Evolutionary conservation across 1,140 invertebrate genomes (phyloP).

Genomic region (Ceratina australensis): DNA sequence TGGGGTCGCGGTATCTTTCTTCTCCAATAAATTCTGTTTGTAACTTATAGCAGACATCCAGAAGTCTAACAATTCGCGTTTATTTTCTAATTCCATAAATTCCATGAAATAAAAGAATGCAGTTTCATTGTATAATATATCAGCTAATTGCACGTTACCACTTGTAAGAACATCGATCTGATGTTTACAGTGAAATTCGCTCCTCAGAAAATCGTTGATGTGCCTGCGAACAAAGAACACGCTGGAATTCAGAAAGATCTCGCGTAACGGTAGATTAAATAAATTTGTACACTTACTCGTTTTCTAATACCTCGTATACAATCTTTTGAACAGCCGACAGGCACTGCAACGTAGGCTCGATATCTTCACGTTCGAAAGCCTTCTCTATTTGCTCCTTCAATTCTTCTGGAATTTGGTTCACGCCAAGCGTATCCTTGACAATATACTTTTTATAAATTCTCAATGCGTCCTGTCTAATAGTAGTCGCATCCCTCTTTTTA

Average conservation of each 20-base stretch:
- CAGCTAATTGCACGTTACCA: conserved; percentile 87
- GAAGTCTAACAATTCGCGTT: conserved; percentile 91
- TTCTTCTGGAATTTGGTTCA: conserved; percentile 74
- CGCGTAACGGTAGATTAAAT: neutral
- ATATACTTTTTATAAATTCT: conserved; percentile 81
- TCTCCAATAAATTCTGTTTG: conserved; percentile 86
- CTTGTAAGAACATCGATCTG: conserved; percentile 93
- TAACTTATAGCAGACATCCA: conserved; percentile 94
- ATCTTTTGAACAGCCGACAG: conserved; percentile 70
- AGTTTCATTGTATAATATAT: conserved; percentile 94
- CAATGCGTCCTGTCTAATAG: conserved; percentile 76
- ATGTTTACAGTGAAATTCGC: conserved; percentile 93
- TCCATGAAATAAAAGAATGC: conserved; percentile 96
- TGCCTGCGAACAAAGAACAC: conserved; percentile 76
- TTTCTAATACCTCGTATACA: conserved; percentile 71
- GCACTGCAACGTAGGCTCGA: conserved; percentile 68
- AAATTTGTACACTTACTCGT: conserved; percentile 67
- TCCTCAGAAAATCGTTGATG: conserved; percentile 85
- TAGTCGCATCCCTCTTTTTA: conserved; percentile 49
- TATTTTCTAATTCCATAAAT: conserved; percentile 94
- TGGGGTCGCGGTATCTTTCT: conserved; percentile 79
- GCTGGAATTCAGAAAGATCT: neutral
- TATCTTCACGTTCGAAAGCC: conserved; percentile 69
- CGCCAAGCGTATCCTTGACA: conserved; percentile 73
- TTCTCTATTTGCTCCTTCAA: conserved; percentile 77